Evolutionary conservation across 2,113 vertebrate species (phyloP).

Genomic region (Psittacula cyanocephala): DNA sequence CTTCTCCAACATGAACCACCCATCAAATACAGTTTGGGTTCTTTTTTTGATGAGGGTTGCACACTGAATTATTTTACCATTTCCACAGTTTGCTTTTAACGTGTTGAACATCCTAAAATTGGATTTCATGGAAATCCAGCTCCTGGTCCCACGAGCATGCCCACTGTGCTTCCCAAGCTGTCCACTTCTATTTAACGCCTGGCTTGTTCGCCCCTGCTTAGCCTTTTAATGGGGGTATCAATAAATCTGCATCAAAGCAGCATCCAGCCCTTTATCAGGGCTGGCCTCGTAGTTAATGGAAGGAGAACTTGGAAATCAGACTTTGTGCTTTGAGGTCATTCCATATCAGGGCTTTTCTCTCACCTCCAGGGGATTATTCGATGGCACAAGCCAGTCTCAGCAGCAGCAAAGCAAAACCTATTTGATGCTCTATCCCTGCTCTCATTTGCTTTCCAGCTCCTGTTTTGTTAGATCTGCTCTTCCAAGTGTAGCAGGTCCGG

Average conservation of each 20-base stretch:
- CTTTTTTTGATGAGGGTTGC: background rate
- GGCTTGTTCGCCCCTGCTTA: background rate
- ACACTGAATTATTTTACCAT: fast-evolving
- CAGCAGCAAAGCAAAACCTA: background rate
- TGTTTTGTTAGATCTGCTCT: background rate
- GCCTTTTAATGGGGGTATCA: background rate
- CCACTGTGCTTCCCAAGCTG: background rate
- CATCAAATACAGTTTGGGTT: background rate
- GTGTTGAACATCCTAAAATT: fast-evolving
- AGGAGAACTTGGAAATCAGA: background rate
- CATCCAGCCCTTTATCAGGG: fast-evolving
- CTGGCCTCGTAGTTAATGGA: fast-evolving
- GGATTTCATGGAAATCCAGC: background rate
- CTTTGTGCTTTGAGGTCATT: background rate
- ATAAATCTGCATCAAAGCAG: background rate
- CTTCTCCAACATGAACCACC: background rate
- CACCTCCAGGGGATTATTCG: fast-evolving
- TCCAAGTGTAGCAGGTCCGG: no score
- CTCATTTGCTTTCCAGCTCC: background rate
- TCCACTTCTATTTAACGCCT: background rate
- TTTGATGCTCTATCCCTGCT: background rate
- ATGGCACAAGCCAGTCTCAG: fast-evolving
- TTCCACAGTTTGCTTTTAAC: background rate
- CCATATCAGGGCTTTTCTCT: fast-evolving
- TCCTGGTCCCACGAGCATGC: fast-evolving